Percentiles rank a stretch among this genome's conserved stretches.
Evolutionary conservation across 2,797 vertebrate species (phyloP).

Genomic region (Anguilla obscura): DNA sequence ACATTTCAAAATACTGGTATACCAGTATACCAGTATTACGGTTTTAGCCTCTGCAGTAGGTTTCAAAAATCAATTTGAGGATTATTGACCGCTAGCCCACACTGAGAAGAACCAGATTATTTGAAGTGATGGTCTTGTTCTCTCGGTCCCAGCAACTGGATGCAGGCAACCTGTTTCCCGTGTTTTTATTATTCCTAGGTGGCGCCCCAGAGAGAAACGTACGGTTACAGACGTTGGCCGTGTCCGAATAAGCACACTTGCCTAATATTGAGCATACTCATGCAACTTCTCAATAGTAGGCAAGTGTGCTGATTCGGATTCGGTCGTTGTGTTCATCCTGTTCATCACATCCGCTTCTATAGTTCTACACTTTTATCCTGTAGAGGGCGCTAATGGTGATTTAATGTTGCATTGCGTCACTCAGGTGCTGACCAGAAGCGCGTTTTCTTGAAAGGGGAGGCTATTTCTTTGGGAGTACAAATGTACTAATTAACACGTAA

Average conservation of each 20-base stretch:
- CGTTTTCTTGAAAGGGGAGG: neutral
- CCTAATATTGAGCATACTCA: too few species aligned
- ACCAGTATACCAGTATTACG: too few species aligned
- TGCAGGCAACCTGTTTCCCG: neutral
- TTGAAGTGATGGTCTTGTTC: too few species aligned
- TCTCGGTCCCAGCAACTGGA: too few species aligned
- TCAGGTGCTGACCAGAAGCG: neutral
- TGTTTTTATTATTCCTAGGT: neutral
- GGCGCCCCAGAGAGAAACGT: neutral
- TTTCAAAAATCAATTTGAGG: neutral
- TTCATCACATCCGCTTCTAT: neutral
- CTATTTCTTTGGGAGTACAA: neutral
- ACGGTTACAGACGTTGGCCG: neutral
- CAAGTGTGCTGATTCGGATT: neutral
- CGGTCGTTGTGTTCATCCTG: too few species aligned
- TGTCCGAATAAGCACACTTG: neutral
- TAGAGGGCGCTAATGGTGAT: neutral
- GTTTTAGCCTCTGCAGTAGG: neutral
- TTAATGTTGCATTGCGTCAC: neutral
- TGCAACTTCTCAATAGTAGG: neutral
- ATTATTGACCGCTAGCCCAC: neutral
- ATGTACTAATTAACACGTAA: neutral
- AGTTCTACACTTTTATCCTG: neutral
- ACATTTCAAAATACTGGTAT: conserved; percentile 40
- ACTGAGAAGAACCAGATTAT: too few species aligned